Percentiles rank a stretch among this genome's conserved stretches.
phyloP scores from a whole-genome alignment of 2,113 vertebrate species.

The Pelvicachromis taeniatus region DNA sequence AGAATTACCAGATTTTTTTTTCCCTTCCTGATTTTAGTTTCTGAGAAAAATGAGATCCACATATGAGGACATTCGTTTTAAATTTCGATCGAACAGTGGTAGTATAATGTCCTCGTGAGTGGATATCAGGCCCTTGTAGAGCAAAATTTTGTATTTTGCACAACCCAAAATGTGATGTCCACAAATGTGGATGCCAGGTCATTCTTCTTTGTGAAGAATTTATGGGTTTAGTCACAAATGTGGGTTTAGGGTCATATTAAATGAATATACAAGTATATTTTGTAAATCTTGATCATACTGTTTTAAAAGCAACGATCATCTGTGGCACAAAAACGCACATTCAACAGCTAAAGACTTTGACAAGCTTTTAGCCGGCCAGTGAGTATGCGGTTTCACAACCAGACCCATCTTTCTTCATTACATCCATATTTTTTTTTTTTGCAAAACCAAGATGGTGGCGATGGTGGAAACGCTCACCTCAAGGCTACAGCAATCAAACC shows the following conservation, averaged over 20 bases:
- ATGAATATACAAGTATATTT: not conserved
- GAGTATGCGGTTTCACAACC: not conserved
- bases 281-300: not conserved
- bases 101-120: no score
- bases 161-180: no score
- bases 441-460: not conserved
- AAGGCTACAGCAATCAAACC: no score
- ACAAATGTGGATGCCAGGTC: no score
- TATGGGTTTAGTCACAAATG: fast-evolving
- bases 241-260: not conserved
- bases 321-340: not conserved
- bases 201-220: not conserved
- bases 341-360: not conserved
- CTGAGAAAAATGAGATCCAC: no score
- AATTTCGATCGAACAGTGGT: no score
- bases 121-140: no score
- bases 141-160: no score
- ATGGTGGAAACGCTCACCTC: not conserved
- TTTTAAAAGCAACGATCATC: not conserved
- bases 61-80: no score
- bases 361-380: fast-evolving
- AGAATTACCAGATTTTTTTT: no score
- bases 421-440: not conserved
- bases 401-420: not conserved
- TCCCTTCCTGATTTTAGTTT: no score